Conservation (phyloP, 2,888 invertebrate species). For the Crematogaster levior region DNA sequence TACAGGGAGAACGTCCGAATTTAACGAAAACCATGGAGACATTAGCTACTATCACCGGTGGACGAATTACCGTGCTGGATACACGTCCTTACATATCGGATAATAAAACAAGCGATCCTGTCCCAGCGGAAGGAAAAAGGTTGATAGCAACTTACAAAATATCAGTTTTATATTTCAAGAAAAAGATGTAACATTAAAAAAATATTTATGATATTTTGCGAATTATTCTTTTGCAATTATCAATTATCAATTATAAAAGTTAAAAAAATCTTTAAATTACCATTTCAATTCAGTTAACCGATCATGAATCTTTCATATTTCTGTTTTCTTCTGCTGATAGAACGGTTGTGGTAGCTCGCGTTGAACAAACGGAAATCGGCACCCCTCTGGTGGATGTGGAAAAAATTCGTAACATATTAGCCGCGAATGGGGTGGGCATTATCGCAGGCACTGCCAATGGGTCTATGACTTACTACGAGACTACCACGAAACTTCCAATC, state of each 20-base stretch:
- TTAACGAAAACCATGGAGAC: constrained; percentile 91
- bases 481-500: constrained; percentile 51
- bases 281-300: background rate
- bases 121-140: constrained; percentile 75
- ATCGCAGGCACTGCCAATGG: constrained; percentile 75
- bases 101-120: constrained; percentile 54
- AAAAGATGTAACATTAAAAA: background rate
- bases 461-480: constrained; percentile 42
- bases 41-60: constrained; percentile 92
- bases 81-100: constrained; percentile 89
- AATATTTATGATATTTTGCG: background rate
- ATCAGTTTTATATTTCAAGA: background rate
- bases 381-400: constrained; percentile 83
- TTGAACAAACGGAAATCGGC: constrained; percentile 80
- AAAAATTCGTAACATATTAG: constrained; percentile 81
- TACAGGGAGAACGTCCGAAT: constrained; percentile 92
- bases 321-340: constrained; percentile 63
- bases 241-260: background rate
- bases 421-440: constrained; percentile 83
- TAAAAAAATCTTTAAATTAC: background rate
- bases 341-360: constrained; percentile 82
- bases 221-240: background rate
- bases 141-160: constrained; percentile 53
- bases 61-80: constrained; percentile 91
- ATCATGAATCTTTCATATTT: background rate